Conservation (phyloP, 2,113 vertebrate species). For the Anolis sagrei region DNA sequence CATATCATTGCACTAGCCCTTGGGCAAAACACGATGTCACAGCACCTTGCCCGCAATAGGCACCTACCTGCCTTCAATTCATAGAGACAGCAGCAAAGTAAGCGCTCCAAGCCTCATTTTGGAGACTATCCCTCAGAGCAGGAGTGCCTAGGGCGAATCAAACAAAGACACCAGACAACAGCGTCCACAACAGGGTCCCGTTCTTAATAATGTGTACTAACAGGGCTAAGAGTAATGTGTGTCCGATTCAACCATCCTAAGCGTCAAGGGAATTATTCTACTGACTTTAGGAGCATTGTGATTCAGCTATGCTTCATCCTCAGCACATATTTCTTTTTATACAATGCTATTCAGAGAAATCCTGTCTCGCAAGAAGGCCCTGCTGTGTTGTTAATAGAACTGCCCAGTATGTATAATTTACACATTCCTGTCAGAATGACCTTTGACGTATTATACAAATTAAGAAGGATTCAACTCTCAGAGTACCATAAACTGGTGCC, state of each 20-base stretch:
- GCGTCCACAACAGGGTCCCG: not conserved
- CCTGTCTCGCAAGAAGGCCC: not conserved
- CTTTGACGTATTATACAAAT: constrained; percentile 1
- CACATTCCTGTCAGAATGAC: not conserved
- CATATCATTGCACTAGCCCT: not conserved
- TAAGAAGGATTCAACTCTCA: not conserved
- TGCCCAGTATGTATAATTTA: too few species aligned
- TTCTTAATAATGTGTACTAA: not conserved
- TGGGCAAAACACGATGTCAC: not conserved
- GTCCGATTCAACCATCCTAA: not conserved
- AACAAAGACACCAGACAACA: not conserved
- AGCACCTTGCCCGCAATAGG: not conserved
- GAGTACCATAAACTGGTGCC: not conserved
- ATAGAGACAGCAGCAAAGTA: not conserved
- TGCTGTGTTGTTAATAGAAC: not conserved
- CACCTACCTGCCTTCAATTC: not conserved
- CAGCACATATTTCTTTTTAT: not conserved
- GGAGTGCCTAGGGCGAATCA: not conserved
- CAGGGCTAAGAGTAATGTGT: not conserved
- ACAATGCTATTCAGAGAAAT: not conserved
- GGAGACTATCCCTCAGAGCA: not conserved
- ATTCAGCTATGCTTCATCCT: not conserved
- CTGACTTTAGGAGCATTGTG: not conserved
- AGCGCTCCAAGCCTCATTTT: not conserved
- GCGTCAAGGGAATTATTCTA: constrained; percentile 10